A percentile compares a stretch with the other conserved stretches of the same genome.
Evolutionary conservation across 2,888 invertebrate species (phyloP).

Genomic region (Cancer borealis): DNA sequence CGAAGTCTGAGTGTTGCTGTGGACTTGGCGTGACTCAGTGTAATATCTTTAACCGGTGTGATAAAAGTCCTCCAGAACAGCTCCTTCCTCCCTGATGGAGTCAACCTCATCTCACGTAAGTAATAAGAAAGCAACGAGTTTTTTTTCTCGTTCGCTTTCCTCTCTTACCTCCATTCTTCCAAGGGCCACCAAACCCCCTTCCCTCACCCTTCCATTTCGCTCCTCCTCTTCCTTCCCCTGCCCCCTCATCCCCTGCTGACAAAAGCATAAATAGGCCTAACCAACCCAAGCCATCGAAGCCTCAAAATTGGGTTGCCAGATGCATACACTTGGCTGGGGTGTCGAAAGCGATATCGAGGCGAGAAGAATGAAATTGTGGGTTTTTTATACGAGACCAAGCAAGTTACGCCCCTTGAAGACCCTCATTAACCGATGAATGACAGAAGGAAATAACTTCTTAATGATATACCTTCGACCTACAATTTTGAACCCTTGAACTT

Average conservation of each 20-base stretch:
- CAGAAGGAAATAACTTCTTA: neutral
- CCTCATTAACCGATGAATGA: neutral
- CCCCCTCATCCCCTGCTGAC: conserved; percentile 28
- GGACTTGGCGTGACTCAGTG: neutral
- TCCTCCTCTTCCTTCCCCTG: neutral
- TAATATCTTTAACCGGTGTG: neutral
- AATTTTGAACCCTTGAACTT: neutral
- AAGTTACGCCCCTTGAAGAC: neutral
- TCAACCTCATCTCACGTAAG: neutral
- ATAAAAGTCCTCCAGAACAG: neutral
- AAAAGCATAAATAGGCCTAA: conserved; percentile 60
- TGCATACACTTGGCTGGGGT: conserved; percentile 39
- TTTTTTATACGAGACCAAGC: neutral
- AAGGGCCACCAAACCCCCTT: no score
- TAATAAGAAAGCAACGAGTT: neutral
- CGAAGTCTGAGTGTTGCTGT: neutral
- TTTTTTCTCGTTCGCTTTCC: conserved; percentile 2
- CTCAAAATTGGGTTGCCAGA: conserved; percentile 64
- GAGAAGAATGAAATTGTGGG: neutral
- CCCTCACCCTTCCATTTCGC: neutral
- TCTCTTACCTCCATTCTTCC: neutral
- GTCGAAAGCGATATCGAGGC: neutral
- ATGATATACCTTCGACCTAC: neutral
- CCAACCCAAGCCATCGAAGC: conserved; percentile 53
- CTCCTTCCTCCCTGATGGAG: neutral